Evolutionary conservation across 2,888 invertebrate genomes (phyloP), one percentile per base, ranked within the genome.

Genomic region (Adela reaumurella): DNA sequence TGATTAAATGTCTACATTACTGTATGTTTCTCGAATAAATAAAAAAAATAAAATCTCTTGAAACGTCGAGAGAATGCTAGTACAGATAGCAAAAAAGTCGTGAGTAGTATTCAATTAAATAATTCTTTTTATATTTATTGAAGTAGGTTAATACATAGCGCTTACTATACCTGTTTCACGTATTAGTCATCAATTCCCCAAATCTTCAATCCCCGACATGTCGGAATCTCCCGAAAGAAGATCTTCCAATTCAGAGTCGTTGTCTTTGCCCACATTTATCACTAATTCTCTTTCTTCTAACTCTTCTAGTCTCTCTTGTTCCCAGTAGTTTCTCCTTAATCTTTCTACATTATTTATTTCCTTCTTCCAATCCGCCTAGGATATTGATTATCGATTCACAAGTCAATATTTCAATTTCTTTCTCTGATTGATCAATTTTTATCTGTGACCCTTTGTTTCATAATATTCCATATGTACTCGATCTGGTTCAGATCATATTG

Each of bases 341-440:
- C 53, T 50, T 3, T 53, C 46, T 11, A 56, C 49, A 17, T 56
- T 54, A 19, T 54, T 55, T 1, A 54, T 24, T 44, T 53, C 52
- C 46, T 54, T 57, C 49, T 54, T 52, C 54, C 56, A 56, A 43
- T 56, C 58, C 2, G 47, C 28, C 14, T 29, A 45, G 16, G 54
- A 52, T 17, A 58, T 57, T 1, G 50, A 52, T 6, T 18, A 54
- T 55, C 8, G 56, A 56, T 14, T 56, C 49, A 45, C 19, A 46
- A 45, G 56, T 54, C 14, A 54, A 42, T 16, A 52, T 49, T 57
- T 59, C 57, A 42, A 60, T 59, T 20, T 54, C 17, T 45, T 46
- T 58, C 53, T 59, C 57, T 10, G 53, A 56, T 44, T 60, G 58
- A 17, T 28, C 19, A 10, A 59, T 60, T 59, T 57, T 59, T 58